phyloP scores from a whole-genome alignment of 2,113 vertebrate species.

The Litocranius walleri region DNA sequence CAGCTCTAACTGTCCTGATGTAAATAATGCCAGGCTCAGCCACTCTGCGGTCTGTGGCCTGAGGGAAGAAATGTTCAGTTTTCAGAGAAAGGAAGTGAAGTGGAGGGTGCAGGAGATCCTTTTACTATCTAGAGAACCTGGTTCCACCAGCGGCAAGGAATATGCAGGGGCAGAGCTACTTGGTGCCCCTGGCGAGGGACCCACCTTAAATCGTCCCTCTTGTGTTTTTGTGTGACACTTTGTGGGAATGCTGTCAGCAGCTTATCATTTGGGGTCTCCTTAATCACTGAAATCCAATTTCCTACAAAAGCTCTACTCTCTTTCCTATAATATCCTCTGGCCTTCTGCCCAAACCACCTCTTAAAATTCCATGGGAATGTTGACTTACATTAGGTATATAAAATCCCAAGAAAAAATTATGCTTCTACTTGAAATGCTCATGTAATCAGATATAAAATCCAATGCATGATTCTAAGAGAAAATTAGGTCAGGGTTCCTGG shows the following conservation, averaged over 20 bases:
- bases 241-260: background rate
- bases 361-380: background rate
- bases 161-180: rapidly evolving
- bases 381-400: background rate
- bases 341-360: background rate
- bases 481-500: background rate
- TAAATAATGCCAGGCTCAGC: background rate
- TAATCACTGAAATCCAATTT: background rate
- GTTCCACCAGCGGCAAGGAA: background rate
- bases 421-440: background rate
- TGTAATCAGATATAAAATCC: slow-evolving; percentile 4
- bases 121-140: background rate
- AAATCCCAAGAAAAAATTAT: background rate
- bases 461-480: background rate
- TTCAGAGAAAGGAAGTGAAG: background rate
- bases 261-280: background rate
- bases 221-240: background rate
- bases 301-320: background rate
- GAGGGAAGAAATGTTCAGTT: background rate
- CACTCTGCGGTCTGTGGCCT: background rate
- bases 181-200: background rate
- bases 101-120: background rate
- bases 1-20: background rate
- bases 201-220: rapidly evolving
- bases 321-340: background rate